A percentile compares a stretch with the other conserved stretches of the same genome.
These are phyloP conservation scores for Hermetia illucens DNA, from an alignment of 1,140 invertebrate genomes.

Conservation along the genomic window DNA sequence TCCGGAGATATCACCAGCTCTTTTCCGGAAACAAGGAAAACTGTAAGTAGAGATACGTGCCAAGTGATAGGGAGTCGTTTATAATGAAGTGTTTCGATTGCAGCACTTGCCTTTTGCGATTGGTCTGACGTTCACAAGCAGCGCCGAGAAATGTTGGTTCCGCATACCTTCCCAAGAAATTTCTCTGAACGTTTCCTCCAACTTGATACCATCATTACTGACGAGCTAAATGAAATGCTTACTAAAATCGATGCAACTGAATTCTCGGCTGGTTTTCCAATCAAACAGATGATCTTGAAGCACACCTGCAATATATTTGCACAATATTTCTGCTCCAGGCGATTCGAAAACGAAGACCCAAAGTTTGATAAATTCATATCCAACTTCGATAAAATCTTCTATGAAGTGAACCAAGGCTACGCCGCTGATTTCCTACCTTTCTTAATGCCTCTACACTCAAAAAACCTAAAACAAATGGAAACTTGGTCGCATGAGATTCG, in stretches of 20 bases:
- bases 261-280: no score
- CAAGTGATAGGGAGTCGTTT: no score
- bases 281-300: slow-evolving; percentile 43
- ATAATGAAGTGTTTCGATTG: no score
- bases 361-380: slow-evolving; percentile 46
- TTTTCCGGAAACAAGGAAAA: slow-evolving; percentile 52
- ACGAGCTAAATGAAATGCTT: slow-evolving; percentile 39
- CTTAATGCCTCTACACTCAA: slow-evolving; percentile 44
- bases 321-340: slow-evolving; percentile 59
- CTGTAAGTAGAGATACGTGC: no score
- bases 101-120: slow-evolving; percentile 72
- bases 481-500: slow-evolving; percentile 49
- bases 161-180: slow-evolving; percentile 54
- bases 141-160: slow-evolving; percentile 52
- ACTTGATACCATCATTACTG: slow-evolving; percentile 41
- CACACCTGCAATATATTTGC: slow-evolving; percentile 64
- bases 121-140: slow-evolving; percentile 65
- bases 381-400: slow-evolving; percentile 70
- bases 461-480: slow-evolving; percentile 48
- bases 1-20: slow-evolving; percentile 43
- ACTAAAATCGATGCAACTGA: slow-evolving; percentile 29
- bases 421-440: slow-evolving; percentile 70
- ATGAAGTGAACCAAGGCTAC: slow-evolving; percentile 73
- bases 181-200: slow-evolving; percentile 48
- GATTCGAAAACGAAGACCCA: slow-evolving; percentile 46